Conservation (phyloP, 2,888 invertebrate species). For the Coelinius sp. region DNA sequence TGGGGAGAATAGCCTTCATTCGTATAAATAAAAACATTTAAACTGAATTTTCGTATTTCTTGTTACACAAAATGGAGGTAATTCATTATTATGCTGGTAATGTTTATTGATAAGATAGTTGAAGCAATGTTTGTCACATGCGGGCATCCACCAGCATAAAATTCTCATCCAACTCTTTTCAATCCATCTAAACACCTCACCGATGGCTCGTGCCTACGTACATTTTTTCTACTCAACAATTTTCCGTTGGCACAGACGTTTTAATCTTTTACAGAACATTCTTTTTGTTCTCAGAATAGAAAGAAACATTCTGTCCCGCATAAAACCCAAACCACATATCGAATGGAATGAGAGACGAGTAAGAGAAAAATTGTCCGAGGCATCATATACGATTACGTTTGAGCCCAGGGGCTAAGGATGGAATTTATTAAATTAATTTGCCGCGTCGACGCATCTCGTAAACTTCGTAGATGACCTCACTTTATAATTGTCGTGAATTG, state of each 20-base stretch:
- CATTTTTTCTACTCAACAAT: neutral
- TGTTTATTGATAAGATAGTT: constrained; percentile 66
- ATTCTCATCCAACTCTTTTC: neutral
- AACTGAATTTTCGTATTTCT: neutral
- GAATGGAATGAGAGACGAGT: neutral
- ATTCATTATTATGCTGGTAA: constrained; percentile 59
- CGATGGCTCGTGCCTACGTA: constrained; percentile 11
- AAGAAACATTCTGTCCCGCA: neutral
- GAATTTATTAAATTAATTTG: constrained; percentile 71
- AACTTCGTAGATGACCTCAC: constrained; percentile 70
- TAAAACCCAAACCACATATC: neutral
- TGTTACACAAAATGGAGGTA: neutral
- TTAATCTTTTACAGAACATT: neutral
- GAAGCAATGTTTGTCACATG: constrained; percentile 47
- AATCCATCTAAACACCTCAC: neutral
- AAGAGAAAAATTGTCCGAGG: constrained; percentile 7
- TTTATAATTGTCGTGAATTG: constrained; percentile 69
- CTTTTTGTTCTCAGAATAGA: neutral
- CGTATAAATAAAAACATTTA: constrained; percentile 25
- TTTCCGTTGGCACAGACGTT: neutral
- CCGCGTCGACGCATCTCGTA: constrained; percentile 69
- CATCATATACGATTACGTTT: constrained; percentile 30
- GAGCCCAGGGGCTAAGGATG: constrained; percentile 58
- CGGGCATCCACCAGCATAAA: constrained; percentile 37
- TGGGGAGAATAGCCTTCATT: neutral